Evolutionary conservation across 1,140 invertebrate species (phyloP), one percentile per base, ranked within the genome.

Genomic region (Calephelis virginiensis): DNA sequence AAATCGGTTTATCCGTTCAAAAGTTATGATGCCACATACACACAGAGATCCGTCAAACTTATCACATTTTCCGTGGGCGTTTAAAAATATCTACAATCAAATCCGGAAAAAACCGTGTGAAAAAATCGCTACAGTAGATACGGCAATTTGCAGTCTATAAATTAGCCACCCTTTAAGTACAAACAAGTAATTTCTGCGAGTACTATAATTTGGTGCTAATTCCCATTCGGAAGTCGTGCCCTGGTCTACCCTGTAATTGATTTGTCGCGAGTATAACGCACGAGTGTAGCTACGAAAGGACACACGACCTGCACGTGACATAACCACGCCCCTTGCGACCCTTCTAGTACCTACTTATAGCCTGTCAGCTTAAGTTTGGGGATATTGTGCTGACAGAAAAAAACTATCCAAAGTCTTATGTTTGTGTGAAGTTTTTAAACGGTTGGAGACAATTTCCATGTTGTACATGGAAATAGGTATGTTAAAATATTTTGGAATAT

Each of bases 121-220:
- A 72, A 63, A 43, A 50, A 62, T 10, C 10, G n/a, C 40, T 12
- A n/a, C 60, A 43, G 49, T 60, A 63, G 50, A 50, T 63, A 66
- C 13, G 43, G 60, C 60, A 43, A 61, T 45, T 61, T 46, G 37
- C 48, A 40, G 64, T 73, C 74, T 80, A 82, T 81, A 86, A 88
- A 89, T 89, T 85, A 86, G 76, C 69, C 64, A 70, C 78, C 78
- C 80, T 77, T 17, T 78, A 76, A 75, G 67, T 73, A 80, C 81
- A 85, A 86, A 86, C 85, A 86, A 83, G 79, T 82, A 83, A 86
- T 86, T 82, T 85, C 65, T 63, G 60, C 69, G 64, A 80, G 69
- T 66, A 75, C 78, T 85, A 81, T 89, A 86, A 87, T 89, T 89
- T 89, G 78, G 78, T 76, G 83, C 80, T 86, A 86, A 87, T 89